These are phyloP conservation scores for Mionectes macconnelli DNA, from an alignment of 2,113 vertebrate species.

Conservation along the genomic window DNA sequence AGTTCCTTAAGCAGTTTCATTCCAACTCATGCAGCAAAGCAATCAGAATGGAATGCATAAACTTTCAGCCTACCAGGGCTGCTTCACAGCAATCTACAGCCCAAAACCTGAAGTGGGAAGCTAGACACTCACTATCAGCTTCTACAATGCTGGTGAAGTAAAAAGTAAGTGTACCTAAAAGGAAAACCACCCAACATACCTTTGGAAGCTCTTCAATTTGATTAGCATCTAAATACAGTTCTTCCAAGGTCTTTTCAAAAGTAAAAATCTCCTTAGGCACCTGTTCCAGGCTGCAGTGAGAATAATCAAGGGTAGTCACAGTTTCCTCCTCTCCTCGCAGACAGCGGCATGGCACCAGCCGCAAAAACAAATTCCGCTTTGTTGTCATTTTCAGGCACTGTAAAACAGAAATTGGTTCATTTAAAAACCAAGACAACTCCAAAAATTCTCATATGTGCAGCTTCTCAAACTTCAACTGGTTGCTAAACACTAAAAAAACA, in stretches of 20 bases:
- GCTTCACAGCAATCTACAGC: not conserved
- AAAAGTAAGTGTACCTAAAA: not conserved
- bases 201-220: constrained; percentile 99
- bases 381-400: constrained; percentile 94
- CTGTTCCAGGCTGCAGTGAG: constrained; percentile 98
- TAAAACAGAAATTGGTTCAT: not conserved
- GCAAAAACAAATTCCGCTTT: constrained; percentile 94
- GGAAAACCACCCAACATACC: constrained; percentile 77
- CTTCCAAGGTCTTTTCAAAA: constrained; percentile 98
- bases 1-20: not conserved
- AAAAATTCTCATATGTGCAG: not conserved
- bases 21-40: not conserved
- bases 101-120: not conserved
- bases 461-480: not conserved
- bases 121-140: not conserved
- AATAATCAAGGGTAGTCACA: constrained; percentile 95
- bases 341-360: constrained; percentile 96
- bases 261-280: constrained; percentile 98
- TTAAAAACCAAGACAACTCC: not conserved
- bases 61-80: not conserved
- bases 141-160: not conserved
- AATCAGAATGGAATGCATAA: not conserved
- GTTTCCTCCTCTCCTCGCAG: constrained; percentile 96
- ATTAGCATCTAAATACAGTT: constrained; percentile 99
- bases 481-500: not conserved